phyloP scores from a whole-genome alignment of 2,113 vertebrate genomes.

The Salvelinus alpinus region DNA sequence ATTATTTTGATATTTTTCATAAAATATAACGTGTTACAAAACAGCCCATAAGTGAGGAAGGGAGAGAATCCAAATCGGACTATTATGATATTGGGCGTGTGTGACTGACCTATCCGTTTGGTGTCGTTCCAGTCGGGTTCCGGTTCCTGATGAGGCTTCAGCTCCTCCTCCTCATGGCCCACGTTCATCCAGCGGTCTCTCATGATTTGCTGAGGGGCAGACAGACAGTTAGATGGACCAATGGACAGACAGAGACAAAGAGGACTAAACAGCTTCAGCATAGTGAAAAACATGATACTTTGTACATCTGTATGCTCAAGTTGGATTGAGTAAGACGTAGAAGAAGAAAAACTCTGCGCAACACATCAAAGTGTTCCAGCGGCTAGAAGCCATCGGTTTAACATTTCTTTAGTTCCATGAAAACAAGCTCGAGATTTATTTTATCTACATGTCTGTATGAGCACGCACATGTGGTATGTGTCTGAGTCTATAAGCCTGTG shows the following conservation, averaged over 20 bases:
- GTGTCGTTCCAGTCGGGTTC: slow-evolving; percentile 83
- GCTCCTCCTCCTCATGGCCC: slow-evolving; percentile 85
- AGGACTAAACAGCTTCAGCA: background rate
- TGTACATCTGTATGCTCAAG: background rate
- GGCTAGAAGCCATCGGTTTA: too few relatives aligned
- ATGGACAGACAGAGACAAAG: background rate
- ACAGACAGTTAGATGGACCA: background rate
- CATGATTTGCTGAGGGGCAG: slow-evolving; percentile 84
- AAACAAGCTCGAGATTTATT: too few relatives aligned
- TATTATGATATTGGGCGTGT: background rate
- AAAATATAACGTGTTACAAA: background rate
- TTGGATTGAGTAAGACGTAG: too few relatives aligned
- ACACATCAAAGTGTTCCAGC: too few relatives aligned
- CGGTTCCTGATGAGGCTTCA: slow-evolving; percentile 83
- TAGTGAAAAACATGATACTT: background rate
- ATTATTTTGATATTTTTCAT: background rate
- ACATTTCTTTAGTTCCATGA: too few relatives aligned
- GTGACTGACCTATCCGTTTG: slow-evolving; percentile 79
- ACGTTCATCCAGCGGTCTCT: slow-evolving; percentile 90
- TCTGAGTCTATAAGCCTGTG: background rate
- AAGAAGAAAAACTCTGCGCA: too few relatives aligned
- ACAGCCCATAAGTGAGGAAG: too few relatives aligned
- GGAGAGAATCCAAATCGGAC: too few relatives aligned
- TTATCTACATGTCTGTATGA: too few relatives aligned
- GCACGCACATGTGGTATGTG: background rate